Evolutionary conservation across 2,888 invertebrate species (phyloP).

Genomic region (Norana najaformis): DNA sequence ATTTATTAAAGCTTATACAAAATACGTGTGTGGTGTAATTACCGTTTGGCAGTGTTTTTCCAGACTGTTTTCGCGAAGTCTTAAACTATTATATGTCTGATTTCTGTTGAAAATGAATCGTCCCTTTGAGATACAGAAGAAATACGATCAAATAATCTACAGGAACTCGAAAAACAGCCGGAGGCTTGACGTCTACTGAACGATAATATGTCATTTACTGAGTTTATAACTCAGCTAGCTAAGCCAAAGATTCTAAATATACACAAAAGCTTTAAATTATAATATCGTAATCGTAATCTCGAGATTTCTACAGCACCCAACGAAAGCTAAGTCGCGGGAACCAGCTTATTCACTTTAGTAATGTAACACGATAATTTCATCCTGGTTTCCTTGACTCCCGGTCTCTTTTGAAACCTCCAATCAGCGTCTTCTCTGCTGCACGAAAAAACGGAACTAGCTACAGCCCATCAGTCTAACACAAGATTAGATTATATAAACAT

Average conservation of each 20-base stretch:
- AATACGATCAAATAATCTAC: background rate
- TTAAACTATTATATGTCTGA: background rate
- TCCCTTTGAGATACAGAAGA: background rate
- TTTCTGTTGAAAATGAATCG: too few relatives aligned
- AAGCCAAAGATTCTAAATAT: background rate
- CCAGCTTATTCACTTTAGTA: too few relatives aligned
- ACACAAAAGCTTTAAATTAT: background rate
- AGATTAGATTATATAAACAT: too few relatives aligned
- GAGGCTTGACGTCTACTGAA: background rate
- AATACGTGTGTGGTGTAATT: too few relatives aligned
- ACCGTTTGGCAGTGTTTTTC: too few relatives aligned
- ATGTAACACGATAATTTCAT: background rate
- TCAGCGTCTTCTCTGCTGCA: background rate
- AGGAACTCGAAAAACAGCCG: background rate
- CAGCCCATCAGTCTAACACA: background rate
- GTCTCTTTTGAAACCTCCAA: background rate
- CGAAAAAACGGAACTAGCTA: background rate
- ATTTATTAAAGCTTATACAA: too few relatives aligned
- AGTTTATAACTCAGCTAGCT: background rate
- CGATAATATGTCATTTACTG: background rate
- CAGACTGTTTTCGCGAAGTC: background rate
- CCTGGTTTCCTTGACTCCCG: background rate
- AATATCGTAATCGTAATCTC: too few relatives aligned
- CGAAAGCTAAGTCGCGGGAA: too few relatives aligned
- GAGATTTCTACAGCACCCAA: too few relatives aligned